Evolutionary conservation across 2,888 invertebrate species (phyloP).

Genomic region (Epirrhoe tristata): DNA sequence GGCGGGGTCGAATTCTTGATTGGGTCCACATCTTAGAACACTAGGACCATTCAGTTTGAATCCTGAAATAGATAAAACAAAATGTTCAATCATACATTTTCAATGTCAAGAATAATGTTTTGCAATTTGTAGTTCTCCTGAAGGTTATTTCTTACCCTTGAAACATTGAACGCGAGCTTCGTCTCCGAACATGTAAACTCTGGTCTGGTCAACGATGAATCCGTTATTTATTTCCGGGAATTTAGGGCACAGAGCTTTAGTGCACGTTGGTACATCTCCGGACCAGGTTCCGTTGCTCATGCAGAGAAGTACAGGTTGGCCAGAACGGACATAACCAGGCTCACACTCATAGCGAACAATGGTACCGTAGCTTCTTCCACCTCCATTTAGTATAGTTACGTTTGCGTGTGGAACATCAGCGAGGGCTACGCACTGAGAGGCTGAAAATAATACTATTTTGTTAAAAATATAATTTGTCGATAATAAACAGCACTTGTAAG

Average conservation of each 20-base stretch:
- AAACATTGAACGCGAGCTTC: constrained; percentile 96
- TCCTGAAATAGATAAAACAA: constrained; percentile 75
- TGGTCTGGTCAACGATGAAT: constrained; percentile 91
- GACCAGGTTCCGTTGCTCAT: constrained; percentile 99
- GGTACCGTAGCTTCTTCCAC: constrained; percentile 96
- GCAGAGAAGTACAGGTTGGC: constrained; percentile 95
- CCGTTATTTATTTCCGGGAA: constrained; percentile 95
- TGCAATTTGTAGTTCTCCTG: background rate
- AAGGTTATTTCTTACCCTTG: constrained; percentile 77
- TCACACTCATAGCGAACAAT: constrained; percentile 97
- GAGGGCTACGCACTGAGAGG: constrained; percentile 95
- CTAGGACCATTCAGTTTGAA: constrained; percentile 94
- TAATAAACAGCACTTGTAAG: constrained; percentile 7
- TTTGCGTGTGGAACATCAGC: constrained; percentile 95
- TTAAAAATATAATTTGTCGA: background rate
- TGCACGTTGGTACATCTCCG: constrained; percentile 94
- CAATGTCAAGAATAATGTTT: background rate
- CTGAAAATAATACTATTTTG: constrained; percentile 71
- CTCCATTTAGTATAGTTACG: constrained; percentile 94
- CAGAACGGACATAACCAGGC: constrained; percentile 94
- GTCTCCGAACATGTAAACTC: constrained; percentile 93
- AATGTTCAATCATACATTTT: background rate
- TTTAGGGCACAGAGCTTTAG: constrained; percentile 89
- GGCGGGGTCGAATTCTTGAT: constrained; percentile 92
- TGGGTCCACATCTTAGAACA: constrained; percentile 93